These are phyloP conservation scores for Mizuhopecten yessoensis DNA, from an alignment of 1,140 invertebrate species.

Conservation along the genomic window DNA sequence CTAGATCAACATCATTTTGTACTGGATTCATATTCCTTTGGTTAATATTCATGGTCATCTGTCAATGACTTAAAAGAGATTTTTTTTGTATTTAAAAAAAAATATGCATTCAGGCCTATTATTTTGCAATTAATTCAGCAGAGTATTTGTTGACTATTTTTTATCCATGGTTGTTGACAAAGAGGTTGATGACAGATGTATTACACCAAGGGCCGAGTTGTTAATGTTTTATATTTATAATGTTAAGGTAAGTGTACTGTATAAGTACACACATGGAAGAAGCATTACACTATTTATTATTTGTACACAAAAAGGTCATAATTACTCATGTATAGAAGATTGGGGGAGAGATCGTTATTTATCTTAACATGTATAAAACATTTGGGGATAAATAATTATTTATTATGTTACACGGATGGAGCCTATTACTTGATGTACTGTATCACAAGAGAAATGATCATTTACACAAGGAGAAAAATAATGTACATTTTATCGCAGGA, in stretches of 20 bases:
- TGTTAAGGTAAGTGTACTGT: background rate
- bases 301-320: too few relatives aligned
- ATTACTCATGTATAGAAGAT: background rate
- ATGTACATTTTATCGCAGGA: background rate
- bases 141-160: background rate
- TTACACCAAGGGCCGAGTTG: background rate
- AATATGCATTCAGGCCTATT: conserved; percentile 13
- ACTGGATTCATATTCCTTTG: too few relatives aligned
- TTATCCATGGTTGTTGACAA: background rate
- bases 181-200: background rate
- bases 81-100: too few relatives aligned
- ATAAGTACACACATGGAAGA: background rate
- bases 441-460: background rate
- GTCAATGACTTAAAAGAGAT: background rate
- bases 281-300: conserved; percentile 11
- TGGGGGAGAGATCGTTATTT: background rate
- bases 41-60: too few relatives aligned
- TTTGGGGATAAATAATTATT: background rate
- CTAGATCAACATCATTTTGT: background rate
- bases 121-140: background rate
- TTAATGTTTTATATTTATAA: background rate
- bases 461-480: background rate
- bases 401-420: background rate
- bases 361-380: background rate
- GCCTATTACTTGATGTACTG: background rate